Base-by-base conservation (phyloP, 2,797 vertebrate genomes). In the Threskiornis aethiopicus region DNA sequence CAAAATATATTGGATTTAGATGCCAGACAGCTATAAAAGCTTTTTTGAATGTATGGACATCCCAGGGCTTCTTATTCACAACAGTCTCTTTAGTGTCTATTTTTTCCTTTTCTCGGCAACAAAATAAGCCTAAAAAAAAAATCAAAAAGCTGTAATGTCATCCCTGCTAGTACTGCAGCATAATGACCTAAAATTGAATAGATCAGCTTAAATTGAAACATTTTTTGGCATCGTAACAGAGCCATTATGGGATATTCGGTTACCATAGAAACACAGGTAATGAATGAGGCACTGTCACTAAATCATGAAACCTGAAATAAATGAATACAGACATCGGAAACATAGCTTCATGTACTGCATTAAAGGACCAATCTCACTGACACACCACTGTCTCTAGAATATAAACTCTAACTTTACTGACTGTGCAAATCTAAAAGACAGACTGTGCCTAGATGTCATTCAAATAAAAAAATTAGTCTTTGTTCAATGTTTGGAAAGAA, bases 121-220 rank as follows among this genome's bases (percentile, higher is more conserved):
- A 89, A 93, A 93, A 92, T 64, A 94, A 96, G 39, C 4, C 16
- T 6, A 89, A 65, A 72, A 49, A 59, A 59, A 26, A 62, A 39
- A 15, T 22, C 22, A n/a, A 93, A 62, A 77, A 39, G 9, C 26
- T 77, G 29, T 61, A 88, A 64, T 11, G 2, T 84, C 79, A 81
- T 57, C 54, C 51, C 41, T 76, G 51, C 69, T 67, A 81, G 82
- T 39, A 78, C 70, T 87, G 82, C 26, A 66, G 21, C 57, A 80
- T 79, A 94, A 89, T 84, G 62, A 87, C 52, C 55, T 76, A 75
- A 96, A 95, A 96, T 81, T 85, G 66, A 96, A 94, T 46, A 90
- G 70, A 92, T 88, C 90, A 75, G 8, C 49, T 82, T 87, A 96
- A 97, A 97, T 16, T 91, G 73, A 95, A 97, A 96, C 31, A 89